These are phyloP conservation scores for Trichonephila clavipes DNA, from an alignment of 1,140 invertebrate species.

Conservation along the genomic window DNA sequence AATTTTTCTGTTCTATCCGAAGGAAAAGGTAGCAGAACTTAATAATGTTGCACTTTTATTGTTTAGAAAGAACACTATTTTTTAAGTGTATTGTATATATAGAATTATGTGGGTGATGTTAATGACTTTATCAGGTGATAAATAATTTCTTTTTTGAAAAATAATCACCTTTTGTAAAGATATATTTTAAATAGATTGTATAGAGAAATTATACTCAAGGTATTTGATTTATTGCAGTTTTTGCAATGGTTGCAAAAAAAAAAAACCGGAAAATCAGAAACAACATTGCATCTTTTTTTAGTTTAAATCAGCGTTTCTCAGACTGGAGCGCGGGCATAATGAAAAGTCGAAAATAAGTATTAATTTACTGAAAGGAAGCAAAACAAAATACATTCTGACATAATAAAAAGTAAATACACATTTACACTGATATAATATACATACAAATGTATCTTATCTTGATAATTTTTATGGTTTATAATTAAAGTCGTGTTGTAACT, in stretches of 20 bases:
- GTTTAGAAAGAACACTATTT: constrained; percentile 8
- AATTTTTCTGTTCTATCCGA: not conserved
- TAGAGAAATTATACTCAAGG: constrained; percentile 12
- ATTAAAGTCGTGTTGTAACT: too few relatives aligned
- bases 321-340: too few relatives aligned
- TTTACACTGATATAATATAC: too few relatives aligned
- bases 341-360: too few relatives aligned
- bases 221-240: not conserved
- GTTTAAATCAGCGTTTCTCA: not conserved
- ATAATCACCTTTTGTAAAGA: not conserved
- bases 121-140: too few relatives aligned
- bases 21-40: not conserved
- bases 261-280: not conserved
- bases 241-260: not conserved
- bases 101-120: not conserved
- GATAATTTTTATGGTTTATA: too few relatives aligned
- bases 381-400: too few relatives aligned
- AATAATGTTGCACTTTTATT: constrained; percentile 3
- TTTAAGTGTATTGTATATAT: constrained; percentile 19
- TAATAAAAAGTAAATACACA: too few relatives aligned
- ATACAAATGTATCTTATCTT: too few relatives aligned
- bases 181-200: constrained; percentile 23
- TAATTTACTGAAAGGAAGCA: too few relatives aligned
- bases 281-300: not conserved
- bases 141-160: not conserved